A percentile compares a stretch with the other conserved stretches of the same genome.
These are phyloP conservation scores for Gadopsis bispinosus DNA, from an alignment of 2,797 vertebrate genomes.

Conservation along the genomic window DNA sequence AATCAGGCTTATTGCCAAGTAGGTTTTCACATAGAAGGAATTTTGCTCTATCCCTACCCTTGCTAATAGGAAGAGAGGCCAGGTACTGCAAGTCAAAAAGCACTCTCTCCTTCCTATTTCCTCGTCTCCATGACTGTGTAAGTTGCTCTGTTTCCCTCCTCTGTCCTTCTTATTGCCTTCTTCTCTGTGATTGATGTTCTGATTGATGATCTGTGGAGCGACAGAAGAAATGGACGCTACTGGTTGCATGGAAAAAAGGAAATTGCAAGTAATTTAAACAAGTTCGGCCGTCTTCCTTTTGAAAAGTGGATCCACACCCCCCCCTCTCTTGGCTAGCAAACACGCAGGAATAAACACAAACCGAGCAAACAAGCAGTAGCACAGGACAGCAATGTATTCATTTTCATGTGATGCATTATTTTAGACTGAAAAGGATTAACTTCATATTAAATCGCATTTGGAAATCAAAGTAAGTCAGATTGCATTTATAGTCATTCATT, in stretches of 20 bases:
- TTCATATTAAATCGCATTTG: neutral
- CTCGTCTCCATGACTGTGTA: neutral
- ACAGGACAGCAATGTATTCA: neutral
- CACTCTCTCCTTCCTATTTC: neutral
- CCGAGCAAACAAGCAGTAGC: neutral
- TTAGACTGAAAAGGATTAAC: neutral
- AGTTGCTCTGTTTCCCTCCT: neutral
- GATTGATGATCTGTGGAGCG: neutral
- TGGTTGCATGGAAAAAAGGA: too few relatives aligned
- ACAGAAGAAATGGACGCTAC: slow-evolving; percentile 22
- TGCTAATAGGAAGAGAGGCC: too few relatives aligned
- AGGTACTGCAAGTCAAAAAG: too few relatives aligned
- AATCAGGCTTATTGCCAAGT: too few relatives aligned
- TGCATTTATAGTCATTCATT: slow-evolving; percentile 3
- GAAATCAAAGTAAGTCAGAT: neutral
- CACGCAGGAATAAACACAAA: neutral
- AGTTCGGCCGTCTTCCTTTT: neutral
- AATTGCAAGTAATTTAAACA: slow-evolving; percentile 61
- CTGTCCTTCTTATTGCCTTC: neutral
- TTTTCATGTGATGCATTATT: neutral
- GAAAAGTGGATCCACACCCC: neutral
- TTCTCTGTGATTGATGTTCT: slow-evolving; percentile 22
- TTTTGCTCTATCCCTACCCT: too few relatives aligned
- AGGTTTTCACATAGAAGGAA: too few relatives aligned
- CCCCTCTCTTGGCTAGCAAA: neutral